Percentiles rank a stretch among this genome's conserved stretches.
These are phyloP conservation scores for Candidula unifasciata DNA, from an alignment of 2,888 invertebrate genomes.

Conservation along the genomic window DNA sequence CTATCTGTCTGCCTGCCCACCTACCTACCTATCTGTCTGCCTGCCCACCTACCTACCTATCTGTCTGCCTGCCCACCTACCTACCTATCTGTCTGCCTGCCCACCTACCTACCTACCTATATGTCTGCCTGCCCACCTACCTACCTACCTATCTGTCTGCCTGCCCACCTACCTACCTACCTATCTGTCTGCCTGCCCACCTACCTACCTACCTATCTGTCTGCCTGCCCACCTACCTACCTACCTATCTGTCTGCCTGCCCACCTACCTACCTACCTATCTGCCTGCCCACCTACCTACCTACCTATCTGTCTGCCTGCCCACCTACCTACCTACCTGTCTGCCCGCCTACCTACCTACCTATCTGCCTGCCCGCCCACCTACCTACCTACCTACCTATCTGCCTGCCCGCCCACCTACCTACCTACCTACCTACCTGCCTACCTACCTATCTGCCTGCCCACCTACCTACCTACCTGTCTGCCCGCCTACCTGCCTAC, in stretches of 20 bases:
- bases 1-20: no score
- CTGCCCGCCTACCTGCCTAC: no score
- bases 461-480: no score
- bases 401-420: no score
- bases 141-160: not conserved
- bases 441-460: no score
- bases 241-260: constrained; percentile 14
- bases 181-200: not conserved
- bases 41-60: not conserved
- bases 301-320: no score
- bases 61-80: not conserved
- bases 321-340: no score
- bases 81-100: not conserved
- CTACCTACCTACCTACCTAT: no score
- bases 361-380: no score
- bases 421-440: no score
- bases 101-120: not conserved
- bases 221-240: constrained; percentile 2
- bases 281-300: no score
- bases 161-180: not conserved
- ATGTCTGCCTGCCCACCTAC: not conserved
- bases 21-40: not conserved
- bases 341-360: no score
- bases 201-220: not conserved
- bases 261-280: not conserved